Conservation (phyloP, 1,140 invertebrate genomes). For the Drosophila suzukii region DNA sequence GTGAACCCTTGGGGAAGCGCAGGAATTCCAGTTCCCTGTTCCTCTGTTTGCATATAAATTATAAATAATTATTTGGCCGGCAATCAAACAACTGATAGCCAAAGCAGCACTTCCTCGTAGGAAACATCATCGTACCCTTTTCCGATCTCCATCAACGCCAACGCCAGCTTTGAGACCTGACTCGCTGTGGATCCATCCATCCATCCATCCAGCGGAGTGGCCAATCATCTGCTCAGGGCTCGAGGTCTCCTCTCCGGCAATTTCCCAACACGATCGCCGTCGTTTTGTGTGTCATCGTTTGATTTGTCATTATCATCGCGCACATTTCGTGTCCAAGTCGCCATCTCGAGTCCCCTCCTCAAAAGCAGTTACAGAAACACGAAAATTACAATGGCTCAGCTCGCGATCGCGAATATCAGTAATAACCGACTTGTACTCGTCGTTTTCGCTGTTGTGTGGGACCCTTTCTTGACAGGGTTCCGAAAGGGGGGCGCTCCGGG, state of each 20-base stretch:
- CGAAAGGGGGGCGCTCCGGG: neutral
- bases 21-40: conserved; percentile 6
- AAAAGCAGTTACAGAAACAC: conserved; percentile 67
- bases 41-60: conserved; percentile 55
- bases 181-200: neutral
- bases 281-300: conserved; percentile 82
- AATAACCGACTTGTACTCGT: conserved; percentile 67
- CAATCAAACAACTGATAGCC: conserved; percentile 56
- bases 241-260: conserved; percentile 37
- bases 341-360: conserved; percentile 22
- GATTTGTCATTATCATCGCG: conserved; percentile 82
- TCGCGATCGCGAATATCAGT: conserved; percentile 65
- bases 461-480: conserved; percentile 26
- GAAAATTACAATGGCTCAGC: conserved; percentile 74
- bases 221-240: conserved; percentile 64
- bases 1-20: conserved; percentile 13
- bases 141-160: conserved; percentile 47
- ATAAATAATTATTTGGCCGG: conserved; percentile 77
- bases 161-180: conserved; percentile 27
- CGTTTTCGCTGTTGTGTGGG: conserved; percentile 57
- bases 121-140: conserved; percentile 17
- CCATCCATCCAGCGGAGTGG: conserved; percentile 47
- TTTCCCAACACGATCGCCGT: conserved; percentile 74
- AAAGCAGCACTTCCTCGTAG: conserved; percentile 69
- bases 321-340: conserved; percentile 53